phyloP scores from a whole-genome alignment of 2,888 invertebrate species.

The Rhagonycha fulva region DNA sequence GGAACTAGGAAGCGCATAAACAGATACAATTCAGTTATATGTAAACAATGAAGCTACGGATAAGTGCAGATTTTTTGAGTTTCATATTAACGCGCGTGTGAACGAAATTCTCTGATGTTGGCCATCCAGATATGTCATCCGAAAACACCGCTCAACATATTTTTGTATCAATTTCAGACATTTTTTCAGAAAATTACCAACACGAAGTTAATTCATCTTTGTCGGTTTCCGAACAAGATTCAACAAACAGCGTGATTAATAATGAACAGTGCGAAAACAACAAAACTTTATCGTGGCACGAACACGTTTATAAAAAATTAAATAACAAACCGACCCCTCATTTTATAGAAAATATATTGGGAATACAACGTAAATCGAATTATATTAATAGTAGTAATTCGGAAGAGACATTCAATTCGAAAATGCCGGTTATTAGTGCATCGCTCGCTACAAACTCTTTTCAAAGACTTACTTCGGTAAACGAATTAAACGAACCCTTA shows the following conservation, averaged over 20 bases:
- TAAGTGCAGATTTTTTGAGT: conserved; percentile 31
- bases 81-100: conserved; percentile 26
- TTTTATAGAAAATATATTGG: conserved; percentile 86
- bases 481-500: conserved; percentile 51
- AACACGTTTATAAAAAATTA: conserved; percentile 84
- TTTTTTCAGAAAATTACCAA: conserved; percentile 18
- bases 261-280: conserved; percentile 23
- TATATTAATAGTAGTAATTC: conserved; percentile 14
- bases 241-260: conserved; percentile 21
- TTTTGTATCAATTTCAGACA: conserved; percentile 23
- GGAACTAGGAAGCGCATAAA: conserved; percentile 28
- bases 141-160: conserved; percentile 18
- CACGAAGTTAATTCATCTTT: conserved; percentile 12
- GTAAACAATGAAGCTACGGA: conserved; percentile 37
- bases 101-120: conserved; percentile 23
- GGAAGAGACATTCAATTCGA: conserved; percentile 32
- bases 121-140: conserved; percentile 25
- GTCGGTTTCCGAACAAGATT: conserved; percentile 22
- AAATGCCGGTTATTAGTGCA: conserved; percentile 29
- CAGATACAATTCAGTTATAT: conserved; percentile 31
- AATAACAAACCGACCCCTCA: conserved; percentile 85
- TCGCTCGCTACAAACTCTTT: conserved; percentile 34
- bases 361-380: conserved; percentile 48
- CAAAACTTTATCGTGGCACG: conserved; percentile 72
- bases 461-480: conserved; percentile 35